Evolutionary conservation across 2,797 vertebrate species (phyloP).

Genomic region (Sebastes hubbsi): DNA sequence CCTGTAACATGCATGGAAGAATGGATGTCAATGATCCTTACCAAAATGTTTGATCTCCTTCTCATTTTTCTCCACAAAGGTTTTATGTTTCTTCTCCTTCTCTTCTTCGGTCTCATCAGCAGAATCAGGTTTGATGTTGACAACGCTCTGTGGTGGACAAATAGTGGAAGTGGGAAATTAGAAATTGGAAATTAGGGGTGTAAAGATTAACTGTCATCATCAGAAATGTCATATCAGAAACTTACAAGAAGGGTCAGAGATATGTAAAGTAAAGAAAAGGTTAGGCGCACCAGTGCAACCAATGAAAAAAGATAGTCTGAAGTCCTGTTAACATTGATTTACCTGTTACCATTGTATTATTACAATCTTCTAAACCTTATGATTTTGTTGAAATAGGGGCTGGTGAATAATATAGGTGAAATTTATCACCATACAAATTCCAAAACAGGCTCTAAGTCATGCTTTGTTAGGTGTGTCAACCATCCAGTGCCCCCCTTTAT

Average conservation of each 20-base stretch:
- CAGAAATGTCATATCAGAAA: not conserved
- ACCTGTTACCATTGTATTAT: not conserved
- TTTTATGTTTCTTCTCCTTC: constrained; percentile 93
- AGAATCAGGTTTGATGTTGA: constrained; percentile 85
- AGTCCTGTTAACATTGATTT: not conserved
- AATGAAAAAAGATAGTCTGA: too few species aligned
- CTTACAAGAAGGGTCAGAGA: not conserved
- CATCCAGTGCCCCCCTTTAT: too few species aligned
- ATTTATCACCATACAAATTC: not conserved
- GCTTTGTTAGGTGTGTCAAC: not conserved
- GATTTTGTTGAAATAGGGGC: not conserved
- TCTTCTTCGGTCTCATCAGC: constrained; percentile 89
- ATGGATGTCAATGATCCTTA: constrained; percentile 54
- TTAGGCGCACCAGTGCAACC: too few species aligned
- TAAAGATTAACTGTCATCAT: not conserved
- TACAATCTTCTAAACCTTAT: not conserved
- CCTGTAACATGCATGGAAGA: not conserved
- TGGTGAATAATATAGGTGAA: not conserved
- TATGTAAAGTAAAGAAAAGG: too few species aligned
- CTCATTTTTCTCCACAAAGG: constrained; percentile 93
- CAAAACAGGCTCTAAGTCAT: not conserved
- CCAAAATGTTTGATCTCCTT: constrained; percentile 95
- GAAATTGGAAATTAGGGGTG: not conserved
- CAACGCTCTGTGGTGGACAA: constrained; percentile 83
- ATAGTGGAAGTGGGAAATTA: not conserved